Conservation (phyloP, 1,140 invertebrate genomes). For the Neelides sp. region DNA sequence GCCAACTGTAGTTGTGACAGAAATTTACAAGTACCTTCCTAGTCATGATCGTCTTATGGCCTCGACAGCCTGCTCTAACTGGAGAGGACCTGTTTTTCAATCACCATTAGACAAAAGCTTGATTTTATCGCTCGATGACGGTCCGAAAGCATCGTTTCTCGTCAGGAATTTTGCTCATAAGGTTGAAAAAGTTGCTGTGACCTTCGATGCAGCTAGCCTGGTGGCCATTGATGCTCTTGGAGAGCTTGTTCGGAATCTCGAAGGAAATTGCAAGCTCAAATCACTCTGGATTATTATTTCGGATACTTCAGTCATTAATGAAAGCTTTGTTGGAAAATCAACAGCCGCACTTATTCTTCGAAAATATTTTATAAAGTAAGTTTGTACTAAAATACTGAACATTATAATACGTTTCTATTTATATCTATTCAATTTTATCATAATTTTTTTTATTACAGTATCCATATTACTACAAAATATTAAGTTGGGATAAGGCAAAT, state of each 20-base stretch:
- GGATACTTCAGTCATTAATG: conserved; percentile 7
- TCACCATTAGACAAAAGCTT: conserved; percentile 7
- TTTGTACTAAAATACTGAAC: neutral
- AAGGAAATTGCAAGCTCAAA: conserved; percentile 7
- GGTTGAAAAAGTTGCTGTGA: conserved; percentile 9
- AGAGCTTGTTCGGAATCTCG: conserved; percentile 2
- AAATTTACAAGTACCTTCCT: conserved; percentile 18
- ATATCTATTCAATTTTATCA: neutral
- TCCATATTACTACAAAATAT: too few relatives aligned
- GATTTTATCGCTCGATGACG: neutral
- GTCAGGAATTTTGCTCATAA: conserved; percentile 8
- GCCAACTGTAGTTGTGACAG: conserved; percentile 14
- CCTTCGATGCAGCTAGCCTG: conserved; percentile 11
- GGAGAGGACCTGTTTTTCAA: conserved; percentile 23
- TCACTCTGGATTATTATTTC: conserved; percentile 4
- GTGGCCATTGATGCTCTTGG: conserved; percentile 6
- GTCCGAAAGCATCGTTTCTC: neutral
- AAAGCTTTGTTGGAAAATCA: neutral
- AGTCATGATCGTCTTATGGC: conserved; percentile 16
- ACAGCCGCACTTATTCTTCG: neutral
- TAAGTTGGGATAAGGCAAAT: too few relatives aligned
- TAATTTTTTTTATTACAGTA: conserved; percentile 6
- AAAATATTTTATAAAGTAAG: conserved; percentile 13
- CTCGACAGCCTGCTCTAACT: conserved; percentile 15
- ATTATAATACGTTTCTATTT: neutral